Evolutionary conservation across 2,113 vertebrate species (phyloP).

Genomic region (Cichladusa arquata): DNA sequence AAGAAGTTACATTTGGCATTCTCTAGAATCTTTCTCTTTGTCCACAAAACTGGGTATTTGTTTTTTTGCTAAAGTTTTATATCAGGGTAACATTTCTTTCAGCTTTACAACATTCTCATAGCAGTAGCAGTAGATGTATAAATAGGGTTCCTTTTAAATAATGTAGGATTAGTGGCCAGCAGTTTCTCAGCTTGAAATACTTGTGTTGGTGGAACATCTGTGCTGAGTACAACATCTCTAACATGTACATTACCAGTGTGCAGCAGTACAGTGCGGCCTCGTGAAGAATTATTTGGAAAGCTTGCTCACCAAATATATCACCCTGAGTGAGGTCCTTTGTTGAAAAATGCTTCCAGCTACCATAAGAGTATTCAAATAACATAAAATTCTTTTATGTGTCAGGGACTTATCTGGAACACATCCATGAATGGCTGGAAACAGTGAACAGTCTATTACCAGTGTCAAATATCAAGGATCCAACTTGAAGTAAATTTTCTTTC

Average conservation of each 20-base stretch:
- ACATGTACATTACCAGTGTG: neutral
- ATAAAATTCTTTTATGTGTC: slow-evolving; percentile 21
- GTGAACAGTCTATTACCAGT: neutral
- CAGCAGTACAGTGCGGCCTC: neutral
- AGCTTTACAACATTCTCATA: neutral
- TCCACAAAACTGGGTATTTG: neutral
- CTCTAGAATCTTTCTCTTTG: neutral
- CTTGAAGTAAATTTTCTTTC: neutral
- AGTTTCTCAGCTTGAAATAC: neutral
- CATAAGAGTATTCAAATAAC: slow-evolving; percentile 13
- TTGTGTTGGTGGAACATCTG: neutral
- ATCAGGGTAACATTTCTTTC: neutral
- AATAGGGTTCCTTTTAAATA: neutral
- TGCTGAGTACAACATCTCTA: neutral
- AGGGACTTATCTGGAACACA: slow-evolving; percentile 29
- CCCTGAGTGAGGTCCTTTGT: neutral
- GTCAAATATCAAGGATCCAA: neutral
- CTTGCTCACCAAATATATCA: neutral
- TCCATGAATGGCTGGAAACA: slow-evolving; percentile 31
- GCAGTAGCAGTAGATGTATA: neutral
- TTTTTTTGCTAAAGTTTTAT: neutral
- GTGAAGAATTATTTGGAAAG: slow-evolving; percentile 24
- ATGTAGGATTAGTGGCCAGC: neutral
- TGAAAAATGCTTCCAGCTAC: slow-evolving; percentile 36
- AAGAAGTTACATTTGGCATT: neutral